Evolutionary conservation across 37 sponge, comb jelly and placozoan genomes (phyloP), one percentile per base, ranked within the genome.

Genomic region (Axinella damicornis): DNA sequence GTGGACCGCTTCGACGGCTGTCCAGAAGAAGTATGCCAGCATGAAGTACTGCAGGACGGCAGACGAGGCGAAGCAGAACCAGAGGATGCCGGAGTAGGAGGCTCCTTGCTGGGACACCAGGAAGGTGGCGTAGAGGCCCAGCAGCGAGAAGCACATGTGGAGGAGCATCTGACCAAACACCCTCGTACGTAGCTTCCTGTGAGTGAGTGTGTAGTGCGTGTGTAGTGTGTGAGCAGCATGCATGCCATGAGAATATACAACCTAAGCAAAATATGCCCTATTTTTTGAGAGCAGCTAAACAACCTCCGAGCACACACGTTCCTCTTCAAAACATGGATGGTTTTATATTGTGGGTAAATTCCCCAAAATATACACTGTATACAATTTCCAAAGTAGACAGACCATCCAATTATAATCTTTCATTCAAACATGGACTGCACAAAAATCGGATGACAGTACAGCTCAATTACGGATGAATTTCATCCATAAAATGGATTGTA

Each of bases 21-120:
- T 86, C 87, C 87, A 86, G 31, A 72, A 68, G 64, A 86, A 79
- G 53, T 78, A 78, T 16, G 32, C 87, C 6, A 86, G 72, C 65
- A 86, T 35, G 53, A 79, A 79, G 63, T 86, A 86, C 35, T 86
- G 77, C 53, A 86, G 32, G 16, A 86, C 4, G n/a, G 79, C 72
- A 22, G 79, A 78, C 40, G 78, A 11, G n/a, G 71, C 60, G 31
- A 33, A 65, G 39, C 87, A 86, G 28, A 78, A 64, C 46, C 30
- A 6, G 15, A 18, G 65, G 20, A 78, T 24, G 52, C 33, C 19
- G 32, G 52, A 17, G 27, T 62, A 54, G 41, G 28, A 14, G 35
- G 22, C 25, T 70, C 66, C 71, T 18, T 57, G 56, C 59, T 21
- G 58, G 14, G 65, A 65, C 52, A 79, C 53, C 18, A 88, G 30